These are phyloP conservation scores for Tridacna crocea DNA, from an alignment of 2,888 invertebrate genomes.

Conservation along the genomic window DNA sequence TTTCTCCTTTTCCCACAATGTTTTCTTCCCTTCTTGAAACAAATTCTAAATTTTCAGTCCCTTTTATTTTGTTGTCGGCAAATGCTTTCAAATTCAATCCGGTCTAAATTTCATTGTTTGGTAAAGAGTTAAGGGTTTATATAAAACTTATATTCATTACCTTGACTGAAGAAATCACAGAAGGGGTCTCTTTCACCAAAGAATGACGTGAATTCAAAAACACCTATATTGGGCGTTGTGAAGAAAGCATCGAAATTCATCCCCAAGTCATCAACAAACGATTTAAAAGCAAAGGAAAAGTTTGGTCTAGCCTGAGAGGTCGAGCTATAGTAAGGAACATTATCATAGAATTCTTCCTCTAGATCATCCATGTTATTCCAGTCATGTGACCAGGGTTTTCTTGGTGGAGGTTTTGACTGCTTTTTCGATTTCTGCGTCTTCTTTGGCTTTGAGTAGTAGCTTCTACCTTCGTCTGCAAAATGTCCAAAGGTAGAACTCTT, in stretches of 20 bases:
- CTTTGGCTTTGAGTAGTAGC: slow-evolving; percentile 29
- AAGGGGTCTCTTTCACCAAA: slow-evolving; percentile 63
- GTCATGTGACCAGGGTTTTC: slow-evolving; percentile 52
- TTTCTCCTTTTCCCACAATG: no score
- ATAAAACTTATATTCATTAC: slow-evolving; percentile 6
- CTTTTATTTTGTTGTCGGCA: no score
- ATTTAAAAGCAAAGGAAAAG: slow-evolving; percentile 74
- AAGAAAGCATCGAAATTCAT: slow-evolving; percentile 68
- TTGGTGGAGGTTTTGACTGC: slow-evolving; percentile 17
- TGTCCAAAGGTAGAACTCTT: slow-evolving; percentile 51
- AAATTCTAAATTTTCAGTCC: no score
- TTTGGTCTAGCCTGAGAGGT: slow-evolving; percentile 44
- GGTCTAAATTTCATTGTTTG: no score
- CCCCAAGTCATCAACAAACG: slow-evolving; percentile 75
- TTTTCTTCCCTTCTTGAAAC: no score
- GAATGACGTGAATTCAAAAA: slow-evolving; percentile 63
- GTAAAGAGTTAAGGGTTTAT: no score
- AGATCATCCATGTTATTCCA: slow-evolving; percentile 51
- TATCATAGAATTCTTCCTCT: slow-evolving; percentile 49
- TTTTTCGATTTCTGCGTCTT: slow-evolving; percentile 38
- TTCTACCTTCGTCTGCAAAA: slow-evolving; percentile 51
- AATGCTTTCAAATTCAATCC: no score
- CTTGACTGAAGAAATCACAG: slow-evolving; percentile 52
- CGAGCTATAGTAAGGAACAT: slow-evolving; percentile 23
- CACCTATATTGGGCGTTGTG: slow-evolving; percentile 44